Evolutionary conservation across 2,888 invertebrate species (phyloP).

Genomic region (Andrena fulva): DNA sequence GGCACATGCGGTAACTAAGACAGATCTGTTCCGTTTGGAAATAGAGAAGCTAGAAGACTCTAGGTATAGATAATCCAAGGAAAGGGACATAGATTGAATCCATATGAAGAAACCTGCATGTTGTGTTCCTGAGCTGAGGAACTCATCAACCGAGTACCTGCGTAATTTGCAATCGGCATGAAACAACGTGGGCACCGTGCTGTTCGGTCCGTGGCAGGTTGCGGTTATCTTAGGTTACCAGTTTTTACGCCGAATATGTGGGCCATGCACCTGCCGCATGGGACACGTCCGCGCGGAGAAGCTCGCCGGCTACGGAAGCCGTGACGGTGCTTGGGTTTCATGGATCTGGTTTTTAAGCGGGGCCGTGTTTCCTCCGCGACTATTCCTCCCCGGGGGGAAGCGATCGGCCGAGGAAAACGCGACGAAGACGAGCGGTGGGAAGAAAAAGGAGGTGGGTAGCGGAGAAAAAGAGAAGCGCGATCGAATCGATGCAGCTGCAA

Average conservation of each 20-base stretch:
- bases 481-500: conserved; percentile 64
- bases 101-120: no score
- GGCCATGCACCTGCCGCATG: conserved; percentile 77
- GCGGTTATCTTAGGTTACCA: conserved; percentile 72
- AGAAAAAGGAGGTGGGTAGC: background rate
- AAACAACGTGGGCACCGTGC: conserved; percentile 46
- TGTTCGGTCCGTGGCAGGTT: conserved; percentile 51
- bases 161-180: conserved; percentile 35
- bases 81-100: no score
- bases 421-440: conserved; percentile 1
- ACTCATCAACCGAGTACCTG: background rate
- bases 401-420: background rate
- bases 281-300: conserved; percentile 29
- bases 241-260: conserved; percentile 76
- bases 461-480: conserved; percentile 12
- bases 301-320: conserved; percentile 63
- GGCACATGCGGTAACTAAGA: no score
- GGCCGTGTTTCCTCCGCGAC: conserved; percentile 49
- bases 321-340: conserved; percentile 64
- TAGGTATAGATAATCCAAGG: no score
- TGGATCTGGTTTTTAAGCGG: conserved; percentile 70
- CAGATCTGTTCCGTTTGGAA: no score
- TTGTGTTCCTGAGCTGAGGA: no score
- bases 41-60: no score
- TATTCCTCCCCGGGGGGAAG: conserved; percentile 31